phyloP scores from a whole-genome alignment of 2,888 invertebrate genomes.

The Acanthosepion esculentum region DNA sequence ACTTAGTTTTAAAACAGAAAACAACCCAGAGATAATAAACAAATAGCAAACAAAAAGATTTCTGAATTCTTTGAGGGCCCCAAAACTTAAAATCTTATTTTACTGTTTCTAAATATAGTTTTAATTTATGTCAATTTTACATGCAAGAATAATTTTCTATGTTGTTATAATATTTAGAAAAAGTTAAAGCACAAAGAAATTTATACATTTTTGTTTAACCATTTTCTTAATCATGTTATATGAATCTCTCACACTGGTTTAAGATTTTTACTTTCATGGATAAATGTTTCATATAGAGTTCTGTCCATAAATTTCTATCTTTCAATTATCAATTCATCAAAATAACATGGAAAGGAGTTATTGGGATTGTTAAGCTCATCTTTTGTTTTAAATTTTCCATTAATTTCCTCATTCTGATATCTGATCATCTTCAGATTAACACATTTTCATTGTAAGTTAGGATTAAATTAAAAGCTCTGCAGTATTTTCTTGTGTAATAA shows the following conservation, averaged over 20 bases:
- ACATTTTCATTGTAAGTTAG: no score
- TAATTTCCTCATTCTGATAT: no score
- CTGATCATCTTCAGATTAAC: no score
- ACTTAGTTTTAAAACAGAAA: background rate
- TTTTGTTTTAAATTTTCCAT: background rate
- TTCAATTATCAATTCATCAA: background rate
- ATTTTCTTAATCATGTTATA: background rate
- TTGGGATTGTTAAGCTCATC: background rate
- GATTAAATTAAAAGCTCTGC: no score
- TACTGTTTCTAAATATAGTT: background rate
- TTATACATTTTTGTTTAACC: background rate
- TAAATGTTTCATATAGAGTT: background rate
- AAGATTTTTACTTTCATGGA: background rate
- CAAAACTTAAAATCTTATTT: background rate
- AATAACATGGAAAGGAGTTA: no score
- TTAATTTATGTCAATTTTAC: background rate
- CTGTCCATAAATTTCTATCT: background rate
- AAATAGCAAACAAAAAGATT: conserved; percentile 41
- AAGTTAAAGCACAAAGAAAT: background rate
- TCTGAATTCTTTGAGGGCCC: background rate
- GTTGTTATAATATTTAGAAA: background rate
- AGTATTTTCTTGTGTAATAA: no score
- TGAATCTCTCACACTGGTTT: background rate
- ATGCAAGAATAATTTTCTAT: background rate
- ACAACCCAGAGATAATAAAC: conserved; percentile 59